Percentiles rank a stretch among this genome's conserved stretches.
These are phyloP conservation scores for Falco naumanni DNA, from an alignment of 2,797 vertebrate species.

Conservation along the genomic window DNA sequence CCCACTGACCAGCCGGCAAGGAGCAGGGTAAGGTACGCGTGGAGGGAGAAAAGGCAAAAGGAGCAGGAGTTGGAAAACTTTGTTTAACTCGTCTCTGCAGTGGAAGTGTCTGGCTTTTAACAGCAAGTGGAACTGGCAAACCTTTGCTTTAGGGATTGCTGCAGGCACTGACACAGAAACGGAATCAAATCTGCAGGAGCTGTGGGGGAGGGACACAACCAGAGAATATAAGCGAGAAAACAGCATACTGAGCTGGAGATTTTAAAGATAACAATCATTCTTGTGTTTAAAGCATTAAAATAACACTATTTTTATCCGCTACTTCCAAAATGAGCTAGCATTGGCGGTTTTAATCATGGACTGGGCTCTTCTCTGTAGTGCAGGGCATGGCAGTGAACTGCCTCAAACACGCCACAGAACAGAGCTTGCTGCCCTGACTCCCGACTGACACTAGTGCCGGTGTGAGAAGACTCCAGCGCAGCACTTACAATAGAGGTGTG, in stretches of 20 bases:
- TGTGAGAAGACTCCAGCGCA: not conserved
- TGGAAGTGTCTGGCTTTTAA: constrained; percentile 18
- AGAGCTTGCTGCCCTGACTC: fast-evolving
- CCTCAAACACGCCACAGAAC: not conserved
- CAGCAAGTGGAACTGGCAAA: constrained; percentile 1
- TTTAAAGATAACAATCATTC: not conserved
- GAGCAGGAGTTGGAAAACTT: not conserved
- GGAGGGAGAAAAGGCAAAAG: not conserved
- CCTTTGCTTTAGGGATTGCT: constrained; percentile 24
- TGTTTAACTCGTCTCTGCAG: not conserved
- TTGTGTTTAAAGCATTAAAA: not conserved
- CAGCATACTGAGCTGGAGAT: not conserved
- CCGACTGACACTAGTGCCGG: not conserved
- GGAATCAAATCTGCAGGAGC: constrained; percentile 7
- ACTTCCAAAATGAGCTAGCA: not conserved
- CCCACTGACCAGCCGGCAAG: not conserved
- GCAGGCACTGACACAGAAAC: constrained; percentile 31
- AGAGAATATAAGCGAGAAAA: not conserved
- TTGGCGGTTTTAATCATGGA: not conserved
- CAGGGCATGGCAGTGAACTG: not conserved
- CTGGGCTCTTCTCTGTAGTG: not conserved
- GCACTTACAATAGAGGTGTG: not conserved
- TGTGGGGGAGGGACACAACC: not conserved
- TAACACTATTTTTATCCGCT: constrained; percentile 1
- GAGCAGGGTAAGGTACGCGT: not conserved